phyloP scores from a whole-genome alignment of 2,113 vertebrate genomes.

The Caracal caracal region DNA sequence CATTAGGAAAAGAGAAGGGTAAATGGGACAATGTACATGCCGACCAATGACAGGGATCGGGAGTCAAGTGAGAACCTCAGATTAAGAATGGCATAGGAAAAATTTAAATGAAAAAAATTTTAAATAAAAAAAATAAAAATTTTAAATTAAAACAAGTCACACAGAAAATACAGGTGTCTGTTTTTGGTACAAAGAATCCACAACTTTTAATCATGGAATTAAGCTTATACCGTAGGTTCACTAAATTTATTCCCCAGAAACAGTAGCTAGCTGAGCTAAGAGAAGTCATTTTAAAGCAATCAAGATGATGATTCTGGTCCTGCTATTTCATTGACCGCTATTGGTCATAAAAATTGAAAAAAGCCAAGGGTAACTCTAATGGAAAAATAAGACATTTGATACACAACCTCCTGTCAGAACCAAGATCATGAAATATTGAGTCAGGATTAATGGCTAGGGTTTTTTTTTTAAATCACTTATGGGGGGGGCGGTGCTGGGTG shows the following conservation, averaged over 20 bases:
- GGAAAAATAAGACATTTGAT: not conserved
- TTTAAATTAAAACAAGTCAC: not conserved
- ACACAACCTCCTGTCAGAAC: not conserved
- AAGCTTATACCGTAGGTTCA: not conserved
- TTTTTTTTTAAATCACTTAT: not conserved
- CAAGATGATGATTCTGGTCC: not conserved
- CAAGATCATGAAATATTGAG: not conserved
- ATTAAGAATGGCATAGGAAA: not conserved
- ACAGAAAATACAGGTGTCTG: not conserved
- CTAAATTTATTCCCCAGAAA: not conserved
- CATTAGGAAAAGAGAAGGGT: not conserved
- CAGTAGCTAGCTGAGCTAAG: not conserved
- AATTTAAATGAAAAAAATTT: not conserved
- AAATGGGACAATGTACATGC: not conserved
- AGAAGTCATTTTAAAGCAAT: not conserved
- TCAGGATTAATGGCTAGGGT: not conserved
- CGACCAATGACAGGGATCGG: not conserved
- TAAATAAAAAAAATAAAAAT: not conserved
- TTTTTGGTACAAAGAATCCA: not conserved
- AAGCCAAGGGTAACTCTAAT: not conserved
- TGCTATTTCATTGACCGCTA: not conserved
- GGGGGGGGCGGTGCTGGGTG: too few species aligned
- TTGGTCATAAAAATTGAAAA: not conserved
- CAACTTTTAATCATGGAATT: not conserved
- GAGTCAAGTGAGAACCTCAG: not conserved